Percentiles rank a stretch among this genome's conserved stretches.
These are phyloP conservation scores for Entomobrya proxima DNA, from an alignment of 2,888 invertebrate genomes.

Conservation along the genomic window DNA sequence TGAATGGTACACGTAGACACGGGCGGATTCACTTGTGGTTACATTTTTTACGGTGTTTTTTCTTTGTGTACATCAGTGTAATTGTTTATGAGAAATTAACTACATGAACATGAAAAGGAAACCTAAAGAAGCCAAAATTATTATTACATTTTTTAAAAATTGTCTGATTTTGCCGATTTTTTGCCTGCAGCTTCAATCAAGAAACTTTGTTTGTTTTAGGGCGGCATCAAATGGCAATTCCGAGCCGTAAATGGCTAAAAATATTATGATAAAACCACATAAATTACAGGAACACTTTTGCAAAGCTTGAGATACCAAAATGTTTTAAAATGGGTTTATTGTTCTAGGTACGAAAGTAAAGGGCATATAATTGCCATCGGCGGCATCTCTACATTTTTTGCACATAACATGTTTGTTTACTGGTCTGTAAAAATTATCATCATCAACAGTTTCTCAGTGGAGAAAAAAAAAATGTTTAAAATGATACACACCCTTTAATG, in stretches of 20 bases:
- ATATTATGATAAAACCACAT: no score
- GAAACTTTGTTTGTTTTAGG: no score
- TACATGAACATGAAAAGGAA: constrained; percentile 16
- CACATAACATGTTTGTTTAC: background rate
- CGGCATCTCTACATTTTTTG: background rate
- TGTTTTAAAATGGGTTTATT: background rate
- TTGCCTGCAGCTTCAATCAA: no score
- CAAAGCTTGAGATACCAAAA: background rate
- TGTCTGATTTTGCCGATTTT: no score
- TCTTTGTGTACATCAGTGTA: background rate
- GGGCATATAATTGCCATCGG: background rate
- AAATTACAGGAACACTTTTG: no score
- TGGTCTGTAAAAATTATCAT: background rate
- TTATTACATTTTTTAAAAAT: no score
- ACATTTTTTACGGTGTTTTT: constrained; percentile 21
- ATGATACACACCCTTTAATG: background rate
- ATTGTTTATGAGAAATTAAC: constrained; percentile 32
- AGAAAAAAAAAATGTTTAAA: background rate
- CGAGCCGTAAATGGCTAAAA: background rate
- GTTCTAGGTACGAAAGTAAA: constrained; percentile 23
- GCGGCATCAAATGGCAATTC: no score
- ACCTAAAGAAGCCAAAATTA: background rate
- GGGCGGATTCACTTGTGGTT: constrained; percentile 23
- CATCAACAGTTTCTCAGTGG: no score
- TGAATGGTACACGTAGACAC: no score